Evolutionary conservation across 2,797 vertebrate species (phyloP).

Genomic region (Lophius americanus): DNA sequence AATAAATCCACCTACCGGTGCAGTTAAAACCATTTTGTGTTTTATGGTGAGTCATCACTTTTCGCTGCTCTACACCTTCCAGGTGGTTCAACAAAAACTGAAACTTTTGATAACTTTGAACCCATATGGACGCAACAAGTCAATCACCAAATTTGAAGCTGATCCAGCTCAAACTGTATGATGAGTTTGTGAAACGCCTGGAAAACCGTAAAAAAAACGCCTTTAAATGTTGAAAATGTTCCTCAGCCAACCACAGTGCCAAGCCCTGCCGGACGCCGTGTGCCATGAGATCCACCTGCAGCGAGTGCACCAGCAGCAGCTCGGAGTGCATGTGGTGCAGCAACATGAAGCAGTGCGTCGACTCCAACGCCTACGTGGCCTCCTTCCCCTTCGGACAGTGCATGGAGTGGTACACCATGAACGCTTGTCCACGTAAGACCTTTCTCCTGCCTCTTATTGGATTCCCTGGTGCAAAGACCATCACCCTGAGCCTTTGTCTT

Average conservation of each 20-base stretch:
- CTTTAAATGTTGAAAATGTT: neutral
- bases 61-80: too few species aligned
- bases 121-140: too few species aligned
- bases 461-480: accelerated
- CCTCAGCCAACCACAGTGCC: slow-evolving; percentile 94
- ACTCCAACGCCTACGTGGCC: slow-evolving; percentile 97
- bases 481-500: neutral
- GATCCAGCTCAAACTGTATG: too few species aligned
- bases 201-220: too few species aligned
- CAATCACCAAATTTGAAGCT: too few species aligned
- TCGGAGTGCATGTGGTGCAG: slow-evolving; percentile 99
- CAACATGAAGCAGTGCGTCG: slow-evolving; percentile 98
- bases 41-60: too few species aligned
- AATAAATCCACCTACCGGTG: too few species aligned
- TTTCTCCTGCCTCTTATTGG: accelerated
- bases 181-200: too few species aligned
- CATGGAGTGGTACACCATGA: slow-evolving; percentile 99
- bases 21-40: too few species aligned
- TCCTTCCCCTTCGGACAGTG: slow-evolving; percentile 98
- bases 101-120: too few species aligned
- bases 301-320: slow-evolving; percentile 94
- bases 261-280: slow-evolving; percentile 96
- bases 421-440: slow-evolving; percentile 92
- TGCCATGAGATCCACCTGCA: slow-evolving; percentile 87
- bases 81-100: too few species aligned